Conservation (phyloP, 2,113 vertebrate genomes). For the Xyrauchen texanus region DNA sequence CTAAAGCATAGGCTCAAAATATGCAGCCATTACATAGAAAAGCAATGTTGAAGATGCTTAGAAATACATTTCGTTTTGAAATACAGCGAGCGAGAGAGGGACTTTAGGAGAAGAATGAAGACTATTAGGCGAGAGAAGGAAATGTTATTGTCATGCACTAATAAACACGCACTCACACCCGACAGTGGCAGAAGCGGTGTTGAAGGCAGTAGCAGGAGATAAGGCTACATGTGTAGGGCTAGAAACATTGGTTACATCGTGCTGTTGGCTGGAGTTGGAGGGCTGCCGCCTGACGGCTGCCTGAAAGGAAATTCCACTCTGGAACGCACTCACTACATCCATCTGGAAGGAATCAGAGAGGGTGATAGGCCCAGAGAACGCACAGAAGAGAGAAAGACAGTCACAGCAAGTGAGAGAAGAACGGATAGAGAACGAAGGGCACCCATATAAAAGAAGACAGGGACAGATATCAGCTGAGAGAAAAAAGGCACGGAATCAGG, state of each 20-base stretch:
- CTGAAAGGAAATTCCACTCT: constrained; percentile 99
- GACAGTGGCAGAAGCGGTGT: constrained; percentile 97
- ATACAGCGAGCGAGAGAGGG: constrained; percentile 69
- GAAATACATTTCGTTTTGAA: constrained; percentile 50
- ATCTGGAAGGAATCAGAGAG: constrained; percentile 99
- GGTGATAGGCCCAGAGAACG: constrained; percentile 93
- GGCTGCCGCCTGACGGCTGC: constrained; percentile 99
- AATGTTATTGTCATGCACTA: constrained; percentile 99
- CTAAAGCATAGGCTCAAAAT: constrained; percentile 79
- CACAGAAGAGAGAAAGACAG: constrained; percentile 75
- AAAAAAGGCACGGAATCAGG: constrained; percentile 43
- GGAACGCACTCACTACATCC: constrained; percentile 99
- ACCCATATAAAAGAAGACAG: constrained; percentile 38
- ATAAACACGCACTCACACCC: constrained; percentile 99
- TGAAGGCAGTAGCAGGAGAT: constrained; percentile 95
- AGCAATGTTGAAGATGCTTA: constrained; percentile 83
- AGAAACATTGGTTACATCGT: constrained; percentile 99
- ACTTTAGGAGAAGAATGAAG: constrained; percentile 54
- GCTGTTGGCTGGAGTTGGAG: constrained; percentile 99
- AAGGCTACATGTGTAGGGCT: constrained; percentile 99
- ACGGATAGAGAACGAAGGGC: constrained; percentile 24
- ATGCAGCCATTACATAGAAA: constrained; percentile 76
- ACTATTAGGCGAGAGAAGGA: constrained; percentile 88
- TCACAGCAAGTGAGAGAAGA: constrained; percentile 68
- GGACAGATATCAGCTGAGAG: constrained; percentile 5